Evolutionary conservation across 2,888 invertebrate genomes (phyloP), one percentile per base, ranked within the genome.

Genomic region (Melieria crassipennis): DNA sequence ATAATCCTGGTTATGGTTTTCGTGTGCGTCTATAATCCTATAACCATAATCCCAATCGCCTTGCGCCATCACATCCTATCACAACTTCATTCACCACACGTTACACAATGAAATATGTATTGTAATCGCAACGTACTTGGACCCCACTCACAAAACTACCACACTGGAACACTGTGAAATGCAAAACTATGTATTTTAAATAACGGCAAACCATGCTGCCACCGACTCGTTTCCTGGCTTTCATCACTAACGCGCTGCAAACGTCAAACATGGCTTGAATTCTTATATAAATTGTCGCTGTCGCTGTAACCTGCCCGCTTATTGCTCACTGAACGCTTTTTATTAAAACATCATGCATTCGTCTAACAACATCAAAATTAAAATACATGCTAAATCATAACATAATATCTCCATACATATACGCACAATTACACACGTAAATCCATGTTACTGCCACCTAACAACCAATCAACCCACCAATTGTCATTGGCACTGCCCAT

Each of bases 1-100:
- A 73, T 77, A 71, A 76, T 76, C 72, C 74, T 79, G 78, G 78
- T 76, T 79, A 75, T 78, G 78, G 76, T 78, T 76, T 77, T 75
- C 75, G 76, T 78, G 79, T 79, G 79, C 76, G 76, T 78, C 74
- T 77, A 43, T 72, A 73, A 70, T 63, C 64, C 60, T 57, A 43
- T 57, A 42, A 62, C 7, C 43, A 65, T 50, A 55, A 65, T 30
- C 30, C 30, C 30, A 30, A 30, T 52, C 52, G n/a, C 13, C 13
- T 30, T 62, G 56, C 46, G 46, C 52, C 58, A 50, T 52, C 30
- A 63, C 10, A 66, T 69, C 62, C 69, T 62, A 61, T 42, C 61
- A 61, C 58, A 11, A 58, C 10, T 58, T 11, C 10, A 4, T 1
- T 58, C 5, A 13, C 16, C 10, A 58, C 58, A 30, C 42, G n/a